Percentiles rank a stretch among this genome's conserved stretches.
Evolutionary conservation across 1,140 invertebrate genomes (phyloP).

Genomic region (Chymomyza costata): DNA sequence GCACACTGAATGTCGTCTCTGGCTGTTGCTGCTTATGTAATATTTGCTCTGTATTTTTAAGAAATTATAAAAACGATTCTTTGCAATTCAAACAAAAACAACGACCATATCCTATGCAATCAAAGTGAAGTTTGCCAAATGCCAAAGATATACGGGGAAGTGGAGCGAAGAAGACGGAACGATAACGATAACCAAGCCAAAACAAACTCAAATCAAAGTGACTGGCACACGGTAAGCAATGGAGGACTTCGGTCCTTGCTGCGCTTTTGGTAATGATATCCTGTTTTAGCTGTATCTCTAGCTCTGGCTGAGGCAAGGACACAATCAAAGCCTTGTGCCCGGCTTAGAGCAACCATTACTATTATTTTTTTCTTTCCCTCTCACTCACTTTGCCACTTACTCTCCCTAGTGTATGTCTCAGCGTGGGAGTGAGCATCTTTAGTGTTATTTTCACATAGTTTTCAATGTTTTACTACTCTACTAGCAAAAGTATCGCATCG

Average conservation of each 20-base stretch:
- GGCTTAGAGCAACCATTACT: conserved; percentile 19
- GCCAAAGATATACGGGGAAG: too few relatives aligned
- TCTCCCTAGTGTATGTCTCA: conserved; percentile 7
- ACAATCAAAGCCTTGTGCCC: conserved; percentile 33
- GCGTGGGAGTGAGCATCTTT: conserved; percentile 22
- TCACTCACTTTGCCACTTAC: conserved; percentile 26
- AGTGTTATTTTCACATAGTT: conserved; percentile 40
- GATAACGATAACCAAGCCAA: conserved; percentile 39
- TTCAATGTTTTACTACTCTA: conserved; percentile 33
- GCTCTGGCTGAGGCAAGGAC: conserved; percentile 11
- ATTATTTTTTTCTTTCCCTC: conserved; percentile 2
- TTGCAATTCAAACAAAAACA: conserved; percentile 29
- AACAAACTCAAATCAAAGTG: conserved; percentile 33
- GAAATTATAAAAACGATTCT: conserved; percentile 62
- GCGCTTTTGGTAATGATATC: conserved; percentile 60
- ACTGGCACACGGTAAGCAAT: conserved; percentile 23
- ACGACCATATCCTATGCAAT: conserved; percentile 9
- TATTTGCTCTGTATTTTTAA: conserved; percentile 73
- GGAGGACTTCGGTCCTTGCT: conserved; percentile 1
- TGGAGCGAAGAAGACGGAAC: conserved; percentile 17
- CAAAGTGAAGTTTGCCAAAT: conserved; percentile 18
- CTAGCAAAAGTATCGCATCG: too few relatives aligned
- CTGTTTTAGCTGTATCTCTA: too few relatives aligned
- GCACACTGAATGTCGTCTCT: conserved; percentile 11
- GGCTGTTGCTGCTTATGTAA: conserved; percentile 31